Evolutionary conservation across 2,888 invertebrate species (phyloP).

Genomic region (Noctua janthina): DNA sequence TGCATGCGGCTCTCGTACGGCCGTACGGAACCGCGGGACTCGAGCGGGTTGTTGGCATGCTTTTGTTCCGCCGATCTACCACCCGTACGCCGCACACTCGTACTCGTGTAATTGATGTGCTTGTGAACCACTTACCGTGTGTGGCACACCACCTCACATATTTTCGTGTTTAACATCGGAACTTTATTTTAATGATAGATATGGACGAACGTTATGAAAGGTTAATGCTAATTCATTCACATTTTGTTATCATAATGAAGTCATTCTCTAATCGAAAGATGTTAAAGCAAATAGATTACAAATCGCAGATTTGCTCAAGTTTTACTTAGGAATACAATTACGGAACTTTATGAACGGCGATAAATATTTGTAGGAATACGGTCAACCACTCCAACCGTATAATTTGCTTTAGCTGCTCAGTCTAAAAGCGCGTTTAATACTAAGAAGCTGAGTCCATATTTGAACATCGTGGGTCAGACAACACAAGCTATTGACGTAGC

Average conservation of each 20-base stretch:
- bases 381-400: conserved; percentile 55
- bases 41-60: conserved; percentile 68
- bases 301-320: conserved; percentile 41
- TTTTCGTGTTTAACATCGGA: conserved; percentile 30
- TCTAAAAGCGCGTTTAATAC: conserved; percentile 34
- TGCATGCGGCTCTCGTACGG: conserved; percentile 63
- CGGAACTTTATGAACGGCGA: conserved; percentile 52
- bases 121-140: conserved; percentile 75
- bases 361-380: conserved; percentile 59
- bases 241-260: conserved; percentile 31
- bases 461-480: conserved; percentile 1
- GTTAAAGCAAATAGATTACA: conserved; percentile 34
- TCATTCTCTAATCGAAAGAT: conserved; percentile 34
- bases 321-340: conserved; percentile 51
- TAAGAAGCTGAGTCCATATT: conserved; percentile 40
- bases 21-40: conserved; percentile 54
- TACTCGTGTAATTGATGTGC: conserved; percentile 75
- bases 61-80: conserved; percentile 75
- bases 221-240: conserved; percentile 23
- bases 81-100: conserved; percentile 64
- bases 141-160: conserved; percentile 53
- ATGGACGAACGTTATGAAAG: not conserved
- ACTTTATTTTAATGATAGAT: conserved; percentile 14
- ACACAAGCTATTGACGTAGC: conserved; percentile 46
- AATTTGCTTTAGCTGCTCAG: conserved; percentile 38